Base-by-base conservation (phyloP, 1,140 invertebrate genomes). In the Conopomorpha cramerella region DNA sequence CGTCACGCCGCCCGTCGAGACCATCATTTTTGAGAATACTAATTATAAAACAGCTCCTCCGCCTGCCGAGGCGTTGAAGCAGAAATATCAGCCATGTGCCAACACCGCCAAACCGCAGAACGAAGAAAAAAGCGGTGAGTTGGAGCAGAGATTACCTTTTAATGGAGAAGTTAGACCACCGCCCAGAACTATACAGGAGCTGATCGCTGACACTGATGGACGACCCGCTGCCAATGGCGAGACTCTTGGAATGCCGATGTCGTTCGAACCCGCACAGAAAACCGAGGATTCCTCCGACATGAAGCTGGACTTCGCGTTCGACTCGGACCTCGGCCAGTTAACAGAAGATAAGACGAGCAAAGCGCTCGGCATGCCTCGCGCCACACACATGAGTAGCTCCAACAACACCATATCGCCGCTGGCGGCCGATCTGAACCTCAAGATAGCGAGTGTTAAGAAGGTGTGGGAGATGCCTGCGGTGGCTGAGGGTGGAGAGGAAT, bases 371-470 rank as follows among this genome's bases (percentile, higher is more conserved):
- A 79, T 89, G 49, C 71, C 86, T 1, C 76, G 83, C 3, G 82
- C 83, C n/a, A 84, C 86, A 37, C 86, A 86, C 41, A 80, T 81
- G 51, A 81, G 65, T 39, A 64, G 66, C 30, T 64, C 73, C 12
- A 79, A 68, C 39, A 79, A 68, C 39, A 76, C 76, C 13, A 78
- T 79, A 41, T 78, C 78, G 8, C 71, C 77, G 27, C 45, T 77
- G 53, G 66, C 79, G 46, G 92, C 92, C 17, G 94, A 96, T 62
- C 82, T 97, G 8, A 94, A 95, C 78, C 83, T 93, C 65, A 96
- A 97, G 77, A 95, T 96, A 49, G 91, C 91, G 4, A 93, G 92
- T 34, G 93, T 95, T 2, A 96, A 96, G 71, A 95, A 93, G 67
- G 91, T 90, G 29, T 92, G 89, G 90, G 90, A 91, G 50, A 86